Conservation (phyloP, 2,797 vertebrate genomes). For the Anisognathus igniventris region DNA sequence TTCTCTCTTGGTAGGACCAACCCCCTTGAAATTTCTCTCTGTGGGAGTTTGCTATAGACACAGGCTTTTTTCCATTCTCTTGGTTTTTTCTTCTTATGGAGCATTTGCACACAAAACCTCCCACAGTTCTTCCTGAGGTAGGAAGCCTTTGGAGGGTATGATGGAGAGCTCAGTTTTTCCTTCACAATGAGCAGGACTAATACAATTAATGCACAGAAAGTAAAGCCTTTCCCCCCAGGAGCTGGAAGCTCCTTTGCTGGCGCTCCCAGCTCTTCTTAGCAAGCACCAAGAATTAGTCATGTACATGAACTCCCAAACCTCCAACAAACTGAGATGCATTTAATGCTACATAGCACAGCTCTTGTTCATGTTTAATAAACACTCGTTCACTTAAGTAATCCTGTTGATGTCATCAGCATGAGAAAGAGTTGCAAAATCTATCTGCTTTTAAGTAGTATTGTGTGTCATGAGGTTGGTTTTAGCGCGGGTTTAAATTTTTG, state of each 20-base stretch:
- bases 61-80: conserved; percentile 2
- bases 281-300: conserved; percentile 20
- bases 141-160: not conserved
- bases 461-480: not conserved
- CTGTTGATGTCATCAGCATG: conserved; percentile 11
- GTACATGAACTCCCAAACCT: conserved; percentile 12
- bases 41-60: not conserved
- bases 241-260: conserved; percentile 17
- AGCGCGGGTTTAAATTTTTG: rapidly evolving
- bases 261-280: conserved; percentile 11
- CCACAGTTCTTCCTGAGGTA: conserved; percentile 23
- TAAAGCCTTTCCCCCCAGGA: not conserved
- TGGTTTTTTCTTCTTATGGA: not conserved
- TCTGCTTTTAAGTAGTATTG: not conserved
- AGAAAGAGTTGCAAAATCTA: conserved; percentile 33
- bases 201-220: not conserved
- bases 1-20: not conserved
- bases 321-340: not conserved
- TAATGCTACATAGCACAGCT: conserved; percentile 11
- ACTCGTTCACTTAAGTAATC: conserved; percentile 3
- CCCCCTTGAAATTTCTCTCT: not conserved
- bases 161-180: conserved; percentile 5
- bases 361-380: conserved; percentile 45
- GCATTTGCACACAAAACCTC: conserved; percentile 26
- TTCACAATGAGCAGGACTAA: not conserved